Evolutionary conservation across 2,888 invertebrate species (phyloP), one percentile per base, ranked within the genome.

Genomic region (Gandaritis pyraliata): DNA sequence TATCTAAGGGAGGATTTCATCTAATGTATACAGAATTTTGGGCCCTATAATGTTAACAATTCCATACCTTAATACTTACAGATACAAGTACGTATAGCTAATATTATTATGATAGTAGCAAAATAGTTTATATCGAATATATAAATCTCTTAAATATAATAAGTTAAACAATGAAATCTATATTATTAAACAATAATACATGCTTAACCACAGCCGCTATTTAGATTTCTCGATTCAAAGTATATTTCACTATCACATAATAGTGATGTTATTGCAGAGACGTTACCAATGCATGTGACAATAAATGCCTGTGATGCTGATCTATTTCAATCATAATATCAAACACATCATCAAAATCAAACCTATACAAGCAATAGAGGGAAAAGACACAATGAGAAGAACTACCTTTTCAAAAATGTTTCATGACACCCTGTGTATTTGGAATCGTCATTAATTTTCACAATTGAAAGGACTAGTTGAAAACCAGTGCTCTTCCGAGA

Each of bases 61-160:
- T 48, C 16, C n/a, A 16, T 47, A 54, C 36, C 18, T 46, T 43
- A 56, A 33, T 39, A 15, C 8, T 13, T 5, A 13, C 50, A 45
- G 43, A 38, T 52, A 58, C 43, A 43, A 13, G 16, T 16, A 43
- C 16, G 16, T 43, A 33, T 33, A 16, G 5, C 16, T 16, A 16
- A 43, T 16, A 16, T 47, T 16, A 38, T 55, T 33, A 18, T 39
- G 29, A 64, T 48, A 59, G 68, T 75, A 74, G 67, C 70, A 76
- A 76, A 75, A 76, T 74, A 74, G 66, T 62, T 66, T 65, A 66
- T 68, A 48, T 72, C 8, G 61, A 60, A 36, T 52, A 48, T 53
- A 48, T 53, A 66, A 58, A 66, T 67, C 64, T 63, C 46, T 69
- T 64, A 60, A 50, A 54, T 64, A 61, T 65, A 62, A 11, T 62